Conservation (phyloP, 2,113 vertebrate species). For the Oncorhynchus nerka region DNA sequence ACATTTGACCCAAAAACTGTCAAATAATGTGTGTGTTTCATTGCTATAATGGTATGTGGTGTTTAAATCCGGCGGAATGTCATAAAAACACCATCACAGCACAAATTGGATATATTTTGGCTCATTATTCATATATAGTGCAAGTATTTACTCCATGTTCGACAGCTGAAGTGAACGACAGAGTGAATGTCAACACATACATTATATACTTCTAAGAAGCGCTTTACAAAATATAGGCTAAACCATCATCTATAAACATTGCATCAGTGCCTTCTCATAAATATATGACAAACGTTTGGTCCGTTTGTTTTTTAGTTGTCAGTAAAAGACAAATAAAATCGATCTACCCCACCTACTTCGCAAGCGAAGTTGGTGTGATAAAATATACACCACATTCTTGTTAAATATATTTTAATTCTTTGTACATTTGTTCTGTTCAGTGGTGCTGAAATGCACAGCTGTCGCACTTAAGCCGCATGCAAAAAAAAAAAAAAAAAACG, state of each 20-base stretch:
- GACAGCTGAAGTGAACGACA: constrained; percentile 7
- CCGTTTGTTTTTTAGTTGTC: constrained; percentile 27
- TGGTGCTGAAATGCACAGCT: not conserved
- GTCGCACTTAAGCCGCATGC: not conserved
- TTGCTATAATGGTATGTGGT: not conserved
- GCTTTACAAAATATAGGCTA: constrained; percentile 6
- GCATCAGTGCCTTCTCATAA: constrained; percentile 28
- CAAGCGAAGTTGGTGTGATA: constrained; percentile 13
- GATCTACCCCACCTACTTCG: constrained; percentile 14
- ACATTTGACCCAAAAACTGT: not conserved
- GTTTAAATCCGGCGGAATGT: constrained; percentile 11
- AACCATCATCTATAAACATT: constrained; percentile 22
- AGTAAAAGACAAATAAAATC: constrained; percentile 16
- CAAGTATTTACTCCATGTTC: constrained; percentile 29
- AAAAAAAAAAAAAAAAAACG: fast-evolving
- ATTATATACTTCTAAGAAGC: constrained; percentile 15
- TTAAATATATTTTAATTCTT: constrained; percentile 7
- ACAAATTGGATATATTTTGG: constrained; percentile 29
- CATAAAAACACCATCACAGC: constrained; percentile 15
- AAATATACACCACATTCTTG: constrained; percentile 14
- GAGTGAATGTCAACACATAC: constrained; percentile 18
- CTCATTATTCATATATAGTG: constrained; percentile 41
- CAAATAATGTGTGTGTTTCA: constrained; percentile 5
- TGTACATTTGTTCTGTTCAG: constrained; percentile 1
- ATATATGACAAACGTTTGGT: constrained; percentile 22